Conservation (phyloP, 2,888 invertebrate genomes). For the Pseudococcus viburni region DNA sequence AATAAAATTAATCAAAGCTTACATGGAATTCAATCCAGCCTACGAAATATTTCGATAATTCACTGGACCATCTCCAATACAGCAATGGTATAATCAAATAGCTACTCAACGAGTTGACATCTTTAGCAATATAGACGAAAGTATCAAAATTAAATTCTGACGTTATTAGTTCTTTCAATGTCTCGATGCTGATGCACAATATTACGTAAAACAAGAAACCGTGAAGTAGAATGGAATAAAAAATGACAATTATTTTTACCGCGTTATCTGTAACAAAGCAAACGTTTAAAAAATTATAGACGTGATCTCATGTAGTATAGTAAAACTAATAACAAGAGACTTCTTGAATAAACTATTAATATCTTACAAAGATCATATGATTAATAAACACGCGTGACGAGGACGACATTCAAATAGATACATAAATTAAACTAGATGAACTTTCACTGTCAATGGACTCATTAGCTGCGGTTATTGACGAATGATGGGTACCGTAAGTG, state of each 20-base stretch:
- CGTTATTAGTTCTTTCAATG: constrained; percentile 4
- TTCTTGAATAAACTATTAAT: background rate
- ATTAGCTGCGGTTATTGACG: background rate
- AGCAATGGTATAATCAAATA: constrained; percentile 42
- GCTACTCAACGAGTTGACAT: constrained; percentile 32
- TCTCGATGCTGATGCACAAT: background rate
- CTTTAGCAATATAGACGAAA: constrained; percentile 10
- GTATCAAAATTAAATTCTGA: constrained; percentile 38
- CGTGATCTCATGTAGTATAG: background rate
- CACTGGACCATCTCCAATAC: constrained; percentile 43
- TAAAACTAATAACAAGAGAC: background rate
- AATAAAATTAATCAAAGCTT: background rate
- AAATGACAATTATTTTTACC: constrained; percentile 32
- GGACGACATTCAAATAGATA: background rate
- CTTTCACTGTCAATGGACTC: constrained; percentile 28
- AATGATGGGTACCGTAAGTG: background rate
- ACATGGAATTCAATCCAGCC: constrained; percentile 26
- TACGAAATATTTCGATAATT: constrained; percentile 27
- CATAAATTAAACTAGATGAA: background rate
- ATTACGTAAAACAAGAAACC: constrained; percentile 35
- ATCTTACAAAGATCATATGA: background rate
- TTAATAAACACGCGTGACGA: background rate
- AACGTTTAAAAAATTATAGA: background rate
- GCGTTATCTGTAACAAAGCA: constrained; percentile 1
- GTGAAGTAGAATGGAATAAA: constrained; percentile 1